Evolutionary conservation across 2,888 invertebrate species (phyloP).

Genomic region (Nysson spinosus): DNA sequence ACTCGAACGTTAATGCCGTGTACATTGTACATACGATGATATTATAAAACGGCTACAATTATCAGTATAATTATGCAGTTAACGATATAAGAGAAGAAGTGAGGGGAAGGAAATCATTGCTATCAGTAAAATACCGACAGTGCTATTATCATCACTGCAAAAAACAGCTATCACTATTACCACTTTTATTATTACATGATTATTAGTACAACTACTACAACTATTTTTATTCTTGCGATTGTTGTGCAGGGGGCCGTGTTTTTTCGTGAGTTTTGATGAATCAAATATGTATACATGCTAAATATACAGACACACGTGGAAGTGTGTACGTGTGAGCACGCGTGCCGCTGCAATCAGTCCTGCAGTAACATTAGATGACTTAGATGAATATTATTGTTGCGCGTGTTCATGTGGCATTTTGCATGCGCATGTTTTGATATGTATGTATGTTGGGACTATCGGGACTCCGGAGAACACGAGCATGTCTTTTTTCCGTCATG

Average conservation of each 20-base stretch:
- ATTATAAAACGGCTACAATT: constrained; percentile 25
- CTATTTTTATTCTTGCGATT: constrained; percentile 52
- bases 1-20: constrained; percentile 49
- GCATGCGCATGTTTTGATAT: constrained; percentile 43
- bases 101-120: constrained; percentile 12
- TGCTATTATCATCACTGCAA: constrained; percentile 49
- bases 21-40: constrained; percentile 49
- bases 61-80: constrained; percentile 27
- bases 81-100: background rate
- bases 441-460: constrained; percentile 28
- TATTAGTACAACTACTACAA: constrained; percentile 56
- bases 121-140: constrained; percentile 43
- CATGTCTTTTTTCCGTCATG: constrained; percentile 37
- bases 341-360: constrained; percentile 21
- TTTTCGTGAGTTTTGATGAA: constrained; percentile 56
- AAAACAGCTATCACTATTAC: constrained; percentile 52
- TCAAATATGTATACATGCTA: constrained; percentile 51
- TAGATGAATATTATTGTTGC: constrained; percentile 47
- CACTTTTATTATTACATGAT: constrained; percentile 53
- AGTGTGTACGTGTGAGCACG: constrained; percentile 38
- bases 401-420: constrained; percentile 50
- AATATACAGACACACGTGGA: constrained; percentile 24
- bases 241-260: constrained; percentile 36
- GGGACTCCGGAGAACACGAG: constrained; percentile 23
- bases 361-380: constrained; percentile 36